Evolutionary conservation across 2,888 invertebrate species (phyloP).

Genomic region (Petrophora chlorosata): DNA sequence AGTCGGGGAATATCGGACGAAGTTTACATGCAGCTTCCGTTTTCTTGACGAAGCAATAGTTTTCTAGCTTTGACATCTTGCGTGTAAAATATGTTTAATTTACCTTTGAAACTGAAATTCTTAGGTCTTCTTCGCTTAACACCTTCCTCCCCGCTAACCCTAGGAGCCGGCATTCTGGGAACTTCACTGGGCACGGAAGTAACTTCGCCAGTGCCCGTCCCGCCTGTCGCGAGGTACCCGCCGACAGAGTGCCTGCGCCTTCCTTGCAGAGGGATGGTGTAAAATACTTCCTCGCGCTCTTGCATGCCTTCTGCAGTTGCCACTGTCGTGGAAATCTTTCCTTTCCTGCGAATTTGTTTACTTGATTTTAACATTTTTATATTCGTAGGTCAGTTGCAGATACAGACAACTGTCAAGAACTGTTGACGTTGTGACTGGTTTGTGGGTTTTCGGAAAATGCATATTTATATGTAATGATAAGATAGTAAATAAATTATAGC

Average conservation of each 20-base stretch:
- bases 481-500: no score
- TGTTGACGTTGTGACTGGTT: no score
- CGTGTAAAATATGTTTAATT: constrained; percentile 18
- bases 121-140: constrained; percentile 69
- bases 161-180: constrained; percentile 80
- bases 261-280: constrained; percentile 79
- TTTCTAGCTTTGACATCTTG: background rate
- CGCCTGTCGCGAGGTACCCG: constrained; percentile 83
- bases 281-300: constrained; percentile 85
- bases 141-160: constrained; percentile 66
- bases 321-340: constrained; percentile 70
- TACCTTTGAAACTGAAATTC: constrained; percentile 76
- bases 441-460: no score
- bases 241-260: constrained; percentile 87
- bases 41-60: no score
- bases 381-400: no score
- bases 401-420: no score
- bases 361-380: no score
- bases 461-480: no score
- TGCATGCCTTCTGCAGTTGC: constrained; percentile 66
- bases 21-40: no score
- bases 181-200: constrained; percentile 81
- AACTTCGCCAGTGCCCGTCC: constrained; percentile 66
- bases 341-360: constrained; percentile 71
- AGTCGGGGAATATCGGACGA: background rate